Conservation (phyloP, 2,888 invertebrate species). For the Orchesella flavescens region DNA sequence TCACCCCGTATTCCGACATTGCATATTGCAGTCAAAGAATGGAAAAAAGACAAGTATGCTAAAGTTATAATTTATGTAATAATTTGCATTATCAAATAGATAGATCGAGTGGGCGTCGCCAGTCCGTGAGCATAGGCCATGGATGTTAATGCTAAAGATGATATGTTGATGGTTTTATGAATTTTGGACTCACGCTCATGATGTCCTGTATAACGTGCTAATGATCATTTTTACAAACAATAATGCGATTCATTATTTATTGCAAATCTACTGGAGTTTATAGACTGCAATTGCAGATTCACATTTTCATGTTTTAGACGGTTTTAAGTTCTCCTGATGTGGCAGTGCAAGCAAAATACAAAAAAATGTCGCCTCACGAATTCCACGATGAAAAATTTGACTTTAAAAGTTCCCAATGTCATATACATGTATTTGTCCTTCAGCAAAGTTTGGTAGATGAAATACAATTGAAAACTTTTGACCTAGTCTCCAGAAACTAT, state of each 20-base stretch:
- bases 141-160: not conserved
- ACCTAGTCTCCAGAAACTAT: no score
- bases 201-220: not conserved
- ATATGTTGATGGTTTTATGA: not conserved
- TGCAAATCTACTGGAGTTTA: not conserved
- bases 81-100: not conserved
- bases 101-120: constrained; percentile 16
- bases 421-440: no score
- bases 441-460: no score
- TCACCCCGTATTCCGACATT: not conserved
- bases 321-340: no score
- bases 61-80: constrained; percentile 22
- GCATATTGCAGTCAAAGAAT: not conserved
- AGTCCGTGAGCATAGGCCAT: constrained; percentile 42
- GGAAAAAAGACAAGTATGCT: not conserved
- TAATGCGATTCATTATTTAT: no score
- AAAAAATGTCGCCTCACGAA: no score
- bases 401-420: no score
- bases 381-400: no score
- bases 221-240: not conserved
- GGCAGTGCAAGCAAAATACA: no score
- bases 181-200: not conserved
- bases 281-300: not conserved
- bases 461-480: no score
- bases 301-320: not conserved